Conservation (phyloP, 2,113 vertebrate species). For the Brachirus orientalis region DNA sequence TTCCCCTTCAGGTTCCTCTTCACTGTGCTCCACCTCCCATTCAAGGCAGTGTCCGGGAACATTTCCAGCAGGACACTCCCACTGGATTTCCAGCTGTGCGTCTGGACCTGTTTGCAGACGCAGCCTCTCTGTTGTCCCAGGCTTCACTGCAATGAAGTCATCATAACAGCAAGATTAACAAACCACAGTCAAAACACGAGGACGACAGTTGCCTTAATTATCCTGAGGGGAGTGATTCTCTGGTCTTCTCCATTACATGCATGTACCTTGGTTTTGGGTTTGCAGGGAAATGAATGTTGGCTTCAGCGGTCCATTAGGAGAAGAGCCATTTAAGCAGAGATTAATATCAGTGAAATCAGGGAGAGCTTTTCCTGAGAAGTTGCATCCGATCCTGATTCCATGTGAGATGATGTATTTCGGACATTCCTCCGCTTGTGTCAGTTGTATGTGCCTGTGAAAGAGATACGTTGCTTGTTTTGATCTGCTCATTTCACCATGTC, state of each 20-base stretch:
- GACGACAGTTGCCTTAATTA: no score
- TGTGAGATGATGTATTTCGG: conserved; percentile 70
- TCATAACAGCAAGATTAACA: neutral
- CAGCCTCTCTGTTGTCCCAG: conserved; percentile 66
- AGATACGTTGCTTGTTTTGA: neutral
- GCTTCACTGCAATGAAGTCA: conserved; percentile 78
- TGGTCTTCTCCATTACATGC: neutral
- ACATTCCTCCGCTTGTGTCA: conserved; percentile 78
- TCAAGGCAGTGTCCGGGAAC: conserved; percentile 82
- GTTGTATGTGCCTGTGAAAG: conserved; percentile 81
- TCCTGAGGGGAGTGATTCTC: no score
- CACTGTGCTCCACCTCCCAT: conserved; percentile 82
- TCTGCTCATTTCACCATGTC: no score
- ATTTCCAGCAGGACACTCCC: conserved; percentile 75
- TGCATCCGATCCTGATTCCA: conserved; percentile 77
- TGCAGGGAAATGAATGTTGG: conserved; percentile 79
- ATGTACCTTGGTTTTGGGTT: conserved; percentile 87
- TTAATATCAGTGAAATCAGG: conserved; percentile 87
- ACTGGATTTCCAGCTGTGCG: conserved; percentile 66
- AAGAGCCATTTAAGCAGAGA: conserved; percentile 88
- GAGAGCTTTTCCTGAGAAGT: conserved; percentile 70
- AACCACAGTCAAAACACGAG: neutral
- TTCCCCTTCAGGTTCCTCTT: conserved; percentile 46
- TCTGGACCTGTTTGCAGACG: conserved; percentile 54
- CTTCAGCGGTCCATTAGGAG: conserved; percentile 54